A percentile compares a stretch with the other conserved stretches of the same genome.
phyloP scores from a whole-genome alignment of 2,113 vertebrate species.

The Brachypodius melanocephalos region DNA sequence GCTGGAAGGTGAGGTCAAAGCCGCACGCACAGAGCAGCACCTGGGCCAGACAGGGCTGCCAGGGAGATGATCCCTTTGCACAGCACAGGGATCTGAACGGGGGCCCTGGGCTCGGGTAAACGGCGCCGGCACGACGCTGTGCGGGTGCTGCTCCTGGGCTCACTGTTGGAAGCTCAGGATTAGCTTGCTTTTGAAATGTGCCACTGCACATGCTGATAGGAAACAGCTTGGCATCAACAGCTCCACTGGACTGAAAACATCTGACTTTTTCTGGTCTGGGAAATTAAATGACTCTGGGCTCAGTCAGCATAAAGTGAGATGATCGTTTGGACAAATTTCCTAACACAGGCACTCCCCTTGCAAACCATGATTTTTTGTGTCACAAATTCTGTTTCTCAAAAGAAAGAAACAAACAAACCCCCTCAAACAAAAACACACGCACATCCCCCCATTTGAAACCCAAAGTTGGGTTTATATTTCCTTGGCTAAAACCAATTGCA shows the following conservation, averaged over 20 bases:
- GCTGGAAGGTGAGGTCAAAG: rapidly evolving
- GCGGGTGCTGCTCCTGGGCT: background rate
- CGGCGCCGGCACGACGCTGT: rapidly evolving
- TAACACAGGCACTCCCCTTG: background rate
- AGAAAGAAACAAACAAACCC: background rate
- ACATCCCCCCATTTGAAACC: background rate
- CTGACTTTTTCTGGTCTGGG: background rate
- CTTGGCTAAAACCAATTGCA: background rate
- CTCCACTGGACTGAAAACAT: background rate
- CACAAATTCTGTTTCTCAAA: background rate
- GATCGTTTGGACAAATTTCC: background rate
- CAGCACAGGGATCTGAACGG: background rate
- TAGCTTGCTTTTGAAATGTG: background rate
- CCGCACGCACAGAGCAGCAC: background rate
- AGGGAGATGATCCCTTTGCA: background rate
- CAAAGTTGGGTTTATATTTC: background rate
- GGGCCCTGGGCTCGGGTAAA: rapidly evolving
- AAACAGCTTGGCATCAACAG: background rate
- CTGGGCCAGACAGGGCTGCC: background rate
- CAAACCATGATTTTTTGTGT: background rate
- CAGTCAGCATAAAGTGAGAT: background rate
- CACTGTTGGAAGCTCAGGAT: background rate
- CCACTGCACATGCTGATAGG: background rate
- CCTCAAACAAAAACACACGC: background rate
- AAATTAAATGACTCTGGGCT: background rate